These are phyloP conservation scores for Formica exsecta DNA, from an alignment of 1,140 invertebrate genomes.

Conservation along the genomic window DNA sequence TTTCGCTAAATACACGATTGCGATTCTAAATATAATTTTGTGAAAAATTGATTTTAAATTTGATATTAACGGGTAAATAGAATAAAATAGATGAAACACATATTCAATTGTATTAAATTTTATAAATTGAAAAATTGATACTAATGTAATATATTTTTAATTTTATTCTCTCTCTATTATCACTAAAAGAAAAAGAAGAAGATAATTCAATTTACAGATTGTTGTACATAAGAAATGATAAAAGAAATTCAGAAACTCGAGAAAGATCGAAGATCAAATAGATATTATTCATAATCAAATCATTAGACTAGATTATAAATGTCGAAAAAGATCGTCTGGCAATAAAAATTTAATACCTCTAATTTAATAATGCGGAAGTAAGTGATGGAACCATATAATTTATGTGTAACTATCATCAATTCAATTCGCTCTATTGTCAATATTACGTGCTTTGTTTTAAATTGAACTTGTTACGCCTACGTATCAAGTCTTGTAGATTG, in stretches of 20 bases:
- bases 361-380: not conserved
- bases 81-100: not conserved
- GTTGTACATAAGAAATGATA: not conserved
- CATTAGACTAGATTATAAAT: not conserved
- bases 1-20: not conserved
- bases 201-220: not conserved
- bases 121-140: not conserved
- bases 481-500: conserved; percentile 55
- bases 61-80: not conserved
- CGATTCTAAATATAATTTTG: not conserved
- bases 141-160: not conserved
- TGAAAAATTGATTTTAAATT: conserved; percentile 10
- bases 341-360: not conserved
- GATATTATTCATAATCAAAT: not conserved
- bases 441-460: conserved; percentile 74
- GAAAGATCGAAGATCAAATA: not conserved
- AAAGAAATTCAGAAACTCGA: not conserved
- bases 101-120: conserved; percentile 1
- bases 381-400: not conserved
- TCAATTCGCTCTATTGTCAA: conserved; percentile 60
- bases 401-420: conserved; percentile 35
- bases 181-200: no score
- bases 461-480: conserved; percentile 69
- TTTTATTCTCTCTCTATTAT: no score
- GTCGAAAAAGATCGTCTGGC: not conserved